phyloP scores from a whole-genome alignment of 1,140 invertebrate species.

The Bathynomus jamesi region DNA sequence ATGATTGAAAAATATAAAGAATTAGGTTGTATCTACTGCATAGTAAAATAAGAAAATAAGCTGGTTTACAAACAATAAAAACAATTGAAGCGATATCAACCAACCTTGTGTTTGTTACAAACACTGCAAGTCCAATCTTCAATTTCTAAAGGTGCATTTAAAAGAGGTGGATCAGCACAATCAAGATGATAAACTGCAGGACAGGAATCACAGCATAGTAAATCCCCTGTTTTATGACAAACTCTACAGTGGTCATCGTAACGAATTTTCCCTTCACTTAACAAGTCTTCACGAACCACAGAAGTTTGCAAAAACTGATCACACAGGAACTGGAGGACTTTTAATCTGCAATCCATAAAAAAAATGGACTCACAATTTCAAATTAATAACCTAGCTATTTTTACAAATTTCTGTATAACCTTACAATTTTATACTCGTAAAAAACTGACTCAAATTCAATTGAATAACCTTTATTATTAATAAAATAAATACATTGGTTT shows the following conservation, averaged over 20 bases:
- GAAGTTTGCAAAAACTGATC: constrained; percentile 92
- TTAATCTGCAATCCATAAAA: constrained; percentile 46
- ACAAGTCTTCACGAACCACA: constrained; percentile 81
- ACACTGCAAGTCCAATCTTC: constrained; percentile 89
- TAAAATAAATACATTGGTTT: no score
- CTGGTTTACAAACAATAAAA: no score
- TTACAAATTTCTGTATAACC: no score
- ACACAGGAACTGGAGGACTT: constrained; percentile 80
- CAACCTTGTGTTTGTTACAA: constrained; percentile 80
- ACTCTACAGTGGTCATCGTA: constrained; percentile 93
- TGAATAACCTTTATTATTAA: no score
- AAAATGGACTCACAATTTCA: background rate
- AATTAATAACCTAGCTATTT: background rate
- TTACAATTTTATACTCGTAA: no score
- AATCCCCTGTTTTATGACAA: constrained; percentile 88
- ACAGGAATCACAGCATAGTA: constrained; percentile 93
- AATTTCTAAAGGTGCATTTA: constrained; percentile 78
- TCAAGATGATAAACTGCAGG: constrained; percentile 92
- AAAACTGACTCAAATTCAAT: no score
- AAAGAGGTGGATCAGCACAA: constrained; percentile 87
- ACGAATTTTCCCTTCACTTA: constrained; percentile 86
- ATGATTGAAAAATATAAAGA: no score
- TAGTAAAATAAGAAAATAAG: no score
- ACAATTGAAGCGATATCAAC: no score
- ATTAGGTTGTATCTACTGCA: no score